Conservation (phyloP, 2,797 vertebrate species). For the Microctenopoma lineatum region DNA sequence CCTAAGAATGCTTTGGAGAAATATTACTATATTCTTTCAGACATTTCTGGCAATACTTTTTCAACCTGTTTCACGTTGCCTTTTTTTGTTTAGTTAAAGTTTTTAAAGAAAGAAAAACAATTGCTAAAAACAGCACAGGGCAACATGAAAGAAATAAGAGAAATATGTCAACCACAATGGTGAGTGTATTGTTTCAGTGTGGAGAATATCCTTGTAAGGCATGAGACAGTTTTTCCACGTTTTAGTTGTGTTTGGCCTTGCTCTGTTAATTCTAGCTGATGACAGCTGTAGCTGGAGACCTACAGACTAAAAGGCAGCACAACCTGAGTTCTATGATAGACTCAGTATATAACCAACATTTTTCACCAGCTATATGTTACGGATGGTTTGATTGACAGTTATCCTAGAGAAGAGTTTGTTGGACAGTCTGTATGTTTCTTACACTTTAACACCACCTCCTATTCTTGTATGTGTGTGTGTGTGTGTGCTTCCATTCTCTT, state of each 20-base stretch:
- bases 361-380: constrained; percentile 34
- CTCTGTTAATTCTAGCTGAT: constrained; percentile 47
- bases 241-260: constrained; percentile 42
- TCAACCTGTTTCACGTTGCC: constrained; percentile 17
- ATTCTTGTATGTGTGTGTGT: background rate
- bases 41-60: constrained; percentile 9
- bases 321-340: constrained; percentile 40
- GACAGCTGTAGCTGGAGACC: constrained; percentile 42
- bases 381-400: constrained; percentile 32
- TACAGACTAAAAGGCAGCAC: constrained; percentile 28
- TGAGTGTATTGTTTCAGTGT: constrained; percentile 2
- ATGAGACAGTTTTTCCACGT: constrained; percentile 46
- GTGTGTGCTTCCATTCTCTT: background rate
- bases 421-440: constrained; percentile 30
- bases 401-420: constrained; percentile 34
- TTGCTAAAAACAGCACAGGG: background rate
- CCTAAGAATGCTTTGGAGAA: constrained; percentile 12
- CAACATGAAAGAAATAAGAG: constrained; percentile 16
- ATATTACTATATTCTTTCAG: constrained; percentile 13
- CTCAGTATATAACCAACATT: constrained; percentile 28
- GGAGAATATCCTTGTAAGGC: constrained; percentile 34
- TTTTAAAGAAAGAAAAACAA: background rate
- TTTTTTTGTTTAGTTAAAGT: background rate
- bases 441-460: constrained; percentile 31
- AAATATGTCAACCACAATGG: constrained; percentile 3